Conservation (phyloP, 2,113 vertebrate genomes). For the Bujurquina vittata region DNA sequence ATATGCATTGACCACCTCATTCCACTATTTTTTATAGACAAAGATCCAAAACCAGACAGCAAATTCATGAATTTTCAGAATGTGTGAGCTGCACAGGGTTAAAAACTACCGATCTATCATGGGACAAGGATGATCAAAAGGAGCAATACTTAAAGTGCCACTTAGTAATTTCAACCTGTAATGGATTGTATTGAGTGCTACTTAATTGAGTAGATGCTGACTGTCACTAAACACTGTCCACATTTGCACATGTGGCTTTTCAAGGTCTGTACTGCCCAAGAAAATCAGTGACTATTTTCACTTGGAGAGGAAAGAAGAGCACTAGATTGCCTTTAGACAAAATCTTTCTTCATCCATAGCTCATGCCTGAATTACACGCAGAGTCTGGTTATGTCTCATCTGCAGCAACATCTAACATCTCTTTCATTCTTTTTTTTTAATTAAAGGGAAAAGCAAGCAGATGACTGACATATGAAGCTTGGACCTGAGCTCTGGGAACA, state of each 20-base stretch:
- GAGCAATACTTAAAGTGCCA: conserved; percentile 42
- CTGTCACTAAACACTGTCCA: conserved; percentile 36
- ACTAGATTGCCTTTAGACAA: conserved; percentile 19
- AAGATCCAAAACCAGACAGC: conserved; percentile 21
- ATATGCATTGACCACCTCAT: conserved; percentile 24
- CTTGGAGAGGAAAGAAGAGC: background rate
- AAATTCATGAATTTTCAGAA: conserved; percentile 18
- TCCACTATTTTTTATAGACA: conserved; percentile 28
- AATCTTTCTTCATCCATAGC: background rate
- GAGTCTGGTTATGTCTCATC: background rate
- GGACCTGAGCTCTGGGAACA: conserved; percentile 43
- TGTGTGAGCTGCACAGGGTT: conserved; percentile 20
- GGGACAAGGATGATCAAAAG: conserved; percentile 49
- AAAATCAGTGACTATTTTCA: conserved; percentile 16
- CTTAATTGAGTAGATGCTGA: conserved; percentile 56
- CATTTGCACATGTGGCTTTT: conserved; percentile 13
- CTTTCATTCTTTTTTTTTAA: conserved; percentile 29
- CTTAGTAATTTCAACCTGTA: conserved; percentile 46
- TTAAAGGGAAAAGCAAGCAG: conserved; percentile 41
- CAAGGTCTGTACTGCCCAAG: background rate
- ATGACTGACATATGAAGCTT: conserved; percentile 39
- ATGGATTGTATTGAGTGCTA: conserved; percentile 57
- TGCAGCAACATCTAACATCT: background rate
- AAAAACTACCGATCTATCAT: conserved; percentile 32
- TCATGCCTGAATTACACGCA: conserved; percentile 18